phyloP scores from a whole-genome alignment of 2,888 invertebrate genomes.

The Noctua janthina region DNA sequence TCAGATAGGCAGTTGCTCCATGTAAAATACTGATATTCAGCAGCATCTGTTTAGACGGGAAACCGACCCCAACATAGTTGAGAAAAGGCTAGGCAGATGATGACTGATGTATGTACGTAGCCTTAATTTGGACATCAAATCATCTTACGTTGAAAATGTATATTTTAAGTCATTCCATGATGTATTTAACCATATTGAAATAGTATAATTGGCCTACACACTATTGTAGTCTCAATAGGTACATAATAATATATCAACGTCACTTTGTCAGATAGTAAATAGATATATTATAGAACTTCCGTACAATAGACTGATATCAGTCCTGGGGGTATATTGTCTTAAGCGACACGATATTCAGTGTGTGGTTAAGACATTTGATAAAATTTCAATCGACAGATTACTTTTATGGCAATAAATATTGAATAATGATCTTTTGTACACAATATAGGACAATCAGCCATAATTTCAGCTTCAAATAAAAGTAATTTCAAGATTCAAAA shows the following conservation, averaged over 20 bases:
- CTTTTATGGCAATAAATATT: background rate
- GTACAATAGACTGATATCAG: constrained; percentile 16
- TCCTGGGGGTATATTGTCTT: constrained; percentile 30
- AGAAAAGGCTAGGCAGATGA: no score
- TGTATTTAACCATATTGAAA: background rate
- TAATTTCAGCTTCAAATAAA: no score
- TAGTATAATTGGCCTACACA: background rate
- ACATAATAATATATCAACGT: constrained; percentile 45
- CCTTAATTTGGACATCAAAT: background rate
- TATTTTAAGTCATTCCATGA: background rate
- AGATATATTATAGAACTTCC: constrained; percentile 36
- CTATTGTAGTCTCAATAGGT: background rate
- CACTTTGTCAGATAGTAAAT: constrained; percentile 25
- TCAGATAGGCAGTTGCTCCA: no score
- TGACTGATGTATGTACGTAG: background rate
- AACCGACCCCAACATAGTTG: no score
- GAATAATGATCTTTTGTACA: background rate
- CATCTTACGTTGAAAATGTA: background rate
- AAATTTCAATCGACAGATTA: background rate
- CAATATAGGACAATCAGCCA: no score
- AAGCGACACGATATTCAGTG: constrained; percentile 18
- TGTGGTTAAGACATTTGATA: background rate
- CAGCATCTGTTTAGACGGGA: no score
- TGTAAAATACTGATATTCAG: no score
- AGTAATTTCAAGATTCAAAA: background rate